Base-by-base conservation (phyloP, 2,888 invertebrate species). In the Perizoma affinitatum region DNA sequence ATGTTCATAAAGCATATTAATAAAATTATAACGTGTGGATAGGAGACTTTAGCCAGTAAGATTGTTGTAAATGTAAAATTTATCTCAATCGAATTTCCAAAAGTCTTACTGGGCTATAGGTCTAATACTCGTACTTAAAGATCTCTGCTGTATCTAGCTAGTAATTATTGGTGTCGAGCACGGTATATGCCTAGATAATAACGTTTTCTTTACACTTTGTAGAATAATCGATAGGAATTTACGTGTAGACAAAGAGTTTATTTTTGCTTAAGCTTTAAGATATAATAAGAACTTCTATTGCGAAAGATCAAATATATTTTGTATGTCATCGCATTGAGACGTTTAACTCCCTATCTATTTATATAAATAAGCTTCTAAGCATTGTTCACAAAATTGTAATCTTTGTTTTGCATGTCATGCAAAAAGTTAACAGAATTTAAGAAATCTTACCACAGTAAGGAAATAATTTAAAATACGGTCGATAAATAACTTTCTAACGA, bases 231-330 rank as follows among this genome's bases (percentile, higher is more conserved):
- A 75, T 69, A 74, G 73, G 73, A 78, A 78, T 83, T 83, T 79
- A 72, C 76, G 71, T 80, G 83, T 83, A 86, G 74, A 79, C 73
- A 82, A n/a, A n/a, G 88, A 90, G 82, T 85, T 90, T 90, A 90
- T 90, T 90, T 90, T 90, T 91, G 91, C 91, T 90, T 90, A 87
- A 85, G 90, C 91, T 89, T 88, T 87, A 90, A 86, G 83, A 82
- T 83, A 82, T 84, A 22, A 22, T 22, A 75, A 79, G 71, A 74
- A 78, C 83, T 86, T 88, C 78, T 79, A 90, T 88, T 88, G 90
- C 90, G 78, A 84, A 86, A 86, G 82, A 88, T 78, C 68, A 84
- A n/a, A 88, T 90, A 88, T 90, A 87, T 89, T 90, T 90, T 88
- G 86, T 90, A 89, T 80, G 76, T 83, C 86, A 85, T 82, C 79